Evolutionary conservation across 2,797 vertebrate genomes (phyloP), one percentile per base, ranked within the genome.

Genomic region (Sebastes cheni): DNA sequence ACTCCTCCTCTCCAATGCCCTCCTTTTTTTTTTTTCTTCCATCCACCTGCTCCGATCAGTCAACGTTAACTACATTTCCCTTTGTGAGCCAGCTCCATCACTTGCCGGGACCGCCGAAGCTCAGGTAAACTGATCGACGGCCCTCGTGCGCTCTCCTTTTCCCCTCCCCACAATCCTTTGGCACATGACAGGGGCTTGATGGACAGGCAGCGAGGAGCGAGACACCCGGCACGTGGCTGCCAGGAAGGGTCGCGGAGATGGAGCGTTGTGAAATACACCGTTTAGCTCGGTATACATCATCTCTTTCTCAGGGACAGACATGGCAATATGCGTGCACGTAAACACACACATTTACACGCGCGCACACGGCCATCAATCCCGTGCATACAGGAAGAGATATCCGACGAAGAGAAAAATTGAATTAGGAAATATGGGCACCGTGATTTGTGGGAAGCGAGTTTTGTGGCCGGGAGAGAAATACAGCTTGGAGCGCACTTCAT

Each of bases 251-350:
- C 77, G 46, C 46, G 9, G 84, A 93, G 91, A 93, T 86, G 91
- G 85, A 94, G 89, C 80, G 62, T 75, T 72, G 81, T 92, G 93
- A 95, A 90, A 94, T 90, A 92, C 83, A 79, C 80, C 78, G 81
- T 92, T 93, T 90, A 93, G 84, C 82, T 85, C 66, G 56, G 85
- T 85, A 93, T 95, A 92, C 82, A 93, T 95, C 95, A 95, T 91
- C 89, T 89, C 83, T 84, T 90, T 89, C 86, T 91, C 90, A 77
- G 90, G 91, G 88, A 90, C 90, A 89, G 86, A 79, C 78, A 69
- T 13, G 76, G 90, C 89, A 85, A 87, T 74, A 70, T 70, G 75
- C 46, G 32, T 61, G 77, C 85, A 61, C 60, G 25, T 75, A 83
- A 82, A 88, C 90, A 83, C 78, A 79, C 79, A 80, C 80, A 81